Evolutionary conservation across 2,888 invertebrate genomes (phyloP).

Genomic region (Temnothorax unifasciatus): DNA sequence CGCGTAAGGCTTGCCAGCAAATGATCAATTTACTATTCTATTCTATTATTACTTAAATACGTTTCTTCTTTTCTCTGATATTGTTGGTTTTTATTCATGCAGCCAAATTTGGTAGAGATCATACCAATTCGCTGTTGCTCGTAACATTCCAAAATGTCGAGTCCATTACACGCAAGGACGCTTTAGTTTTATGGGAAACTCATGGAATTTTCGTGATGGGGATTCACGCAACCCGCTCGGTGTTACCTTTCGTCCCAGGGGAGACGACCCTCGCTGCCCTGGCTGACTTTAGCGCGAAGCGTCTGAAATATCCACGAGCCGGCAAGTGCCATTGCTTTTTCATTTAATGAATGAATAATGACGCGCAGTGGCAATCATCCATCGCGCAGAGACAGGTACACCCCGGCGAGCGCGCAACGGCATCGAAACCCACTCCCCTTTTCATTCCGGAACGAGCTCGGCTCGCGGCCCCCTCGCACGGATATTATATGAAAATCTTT

Average conservation of each 20-base stretch:
- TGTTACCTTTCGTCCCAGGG: conserved; percentile 68
- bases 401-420: background rate
- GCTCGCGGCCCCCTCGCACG: background rate
- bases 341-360: conserved; percentile 75
- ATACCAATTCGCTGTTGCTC: conserved; percentile 63
- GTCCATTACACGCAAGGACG: conserved; percentile 72
- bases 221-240: conserved; percentile 67
- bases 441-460: conserved; percentile 54
- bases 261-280: conserved; percentile 64
- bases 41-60: background rate
- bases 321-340: conserved; percentile 64
- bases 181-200: conserved; percentile 72
- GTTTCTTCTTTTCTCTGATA: background rate
- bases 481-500: conserved; percentile 43
- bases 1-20: background rate
- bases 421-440: conserved; percentile 48
- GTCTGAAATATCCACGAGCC: conserved; percentile 74
- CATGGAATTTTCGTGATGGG: conserved; percentile 65
- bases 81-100: conserved; percentile 34
- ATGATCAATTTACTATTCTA: background rate
- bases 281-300: conserved; percentile 62
- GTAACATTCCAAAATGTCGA: conserved; percentile 66
- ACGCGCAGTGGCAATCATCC: conserved; percentile 62
- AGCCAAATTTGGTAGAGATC: conserved; percentile 61
- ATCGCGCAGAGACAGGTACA: conserved; percentile 60